Percentiles rank a stretch among this genome's conserved stretches.
These are phyloP conservation scores for Melospiza melodia DNA, from an alignment of 2,113 vertebrate species.

Conservation along the genomic window DNA sequence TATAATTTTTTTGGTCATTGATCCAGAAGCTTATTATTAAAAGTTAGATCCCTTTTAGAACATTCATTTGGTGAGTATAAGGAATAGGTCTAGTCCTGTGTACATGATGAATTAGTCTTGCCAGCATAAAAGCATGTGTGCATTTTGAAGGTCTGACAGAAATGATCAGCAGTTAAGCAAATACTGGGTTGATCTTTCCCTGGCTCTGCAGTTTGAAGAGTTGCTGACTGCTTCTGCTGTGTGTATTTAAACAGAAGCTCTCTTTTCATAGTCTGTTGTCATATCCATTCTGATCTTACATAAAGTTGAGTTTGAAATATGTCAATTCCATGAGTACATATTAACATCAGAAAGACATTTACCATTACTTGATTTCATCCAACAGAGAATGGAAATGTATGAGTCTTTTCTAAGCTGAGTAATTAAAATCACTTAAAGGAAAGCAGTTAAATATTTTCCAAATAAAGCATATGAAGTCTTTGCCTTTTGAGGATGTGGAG, in stretches of 20 bases:
- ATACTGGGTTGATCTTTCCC: neutral
- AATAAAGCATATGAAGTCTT: neutral
- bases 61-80: neutral
- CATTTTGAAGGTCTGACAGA: neutral
- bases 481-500: neutral
- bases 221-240: neutral
- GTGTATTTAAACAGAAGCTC: constrained; percentile 22
- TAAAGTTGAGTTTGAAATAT: constrained; percentile 6
- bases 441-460: neutral
- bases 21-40: neutral
- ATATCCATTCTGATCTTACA: neutral
- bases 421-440: neutral
- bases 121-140: neutral
- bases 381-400: neutral
- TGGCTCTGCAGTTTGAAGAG: neutral
- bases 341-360: neutral
- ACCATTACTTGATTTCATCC: neutral
- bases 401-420: neutral
- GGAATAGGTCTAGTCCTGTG: neutral
- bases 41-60: neutral
- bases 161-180: neutral
- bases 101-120: neutral
- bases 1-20: neutral
- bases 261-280: neutral
- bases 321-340: neutral